Base-by-base conservation (phyloP, 2,113 vertebrate genomes). In the Antechinus stuartii region DNA sequence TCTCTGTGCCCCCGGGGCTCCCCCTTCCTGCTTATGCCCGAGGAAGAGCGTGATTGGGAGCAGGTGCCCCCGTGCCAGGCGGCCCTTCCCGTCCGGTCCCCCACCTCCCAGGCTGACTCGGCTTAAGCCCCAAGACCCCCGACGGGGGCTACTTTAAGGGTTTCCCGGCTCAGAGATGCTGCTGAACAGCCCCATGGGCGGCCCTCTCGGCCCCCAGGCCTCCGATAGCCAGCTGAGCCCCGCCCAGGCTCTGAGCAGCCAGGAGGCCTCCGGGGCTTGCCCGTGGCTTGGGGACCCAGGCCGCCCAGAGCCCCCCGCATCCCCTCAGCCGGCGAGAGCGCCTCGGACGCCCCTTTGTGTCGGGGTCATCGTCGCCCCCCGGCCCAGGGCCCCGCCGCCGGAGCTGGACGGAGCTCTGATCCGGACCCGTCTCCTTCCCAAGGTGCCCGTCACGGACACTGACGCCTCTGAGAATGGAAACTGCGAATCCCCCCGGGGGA, bases 171-270 rank as follows among this genome's bases (percentile, higher is more conserved):
- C 57, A 68, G 57, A 68, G 57, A 61, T 3, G 27, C 57, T 30
- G 57, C 27, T 12, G 12, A 11, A 14, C 3, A 30, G 57, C 57
- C 35, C 12, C 0, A 14, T 35, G 30, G 30, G 84, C 10, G n/a
- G 23, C 26, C 19, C 14, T 35, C 56, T 76, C 91, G 0, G 0
- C 7, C 47, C 0, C 1, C 52, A 49, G 24, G 42, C 27, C 5
- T 1, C 9, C 0, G 0, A 9, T 6, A 24, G 6, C 94, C 94
- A 16, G 57, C 25, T 2, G 50, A 30, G 30, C 24, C 46, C 1
- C 5, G 25, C 42, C 68, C 14, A 0, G 0, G 46, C 42, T 2
- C 24, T 16, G 16, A 35, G 94, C 6, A 0, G 19, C 91, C n/a
- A 3, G 4, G 5, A 5, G 10, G 49, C 84, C 90, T 26, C 90